Evolutionary conservation across 2,797 vertebrate species (phyloP).

Genomic region (Hippopotamyrus pictus): DNA sequence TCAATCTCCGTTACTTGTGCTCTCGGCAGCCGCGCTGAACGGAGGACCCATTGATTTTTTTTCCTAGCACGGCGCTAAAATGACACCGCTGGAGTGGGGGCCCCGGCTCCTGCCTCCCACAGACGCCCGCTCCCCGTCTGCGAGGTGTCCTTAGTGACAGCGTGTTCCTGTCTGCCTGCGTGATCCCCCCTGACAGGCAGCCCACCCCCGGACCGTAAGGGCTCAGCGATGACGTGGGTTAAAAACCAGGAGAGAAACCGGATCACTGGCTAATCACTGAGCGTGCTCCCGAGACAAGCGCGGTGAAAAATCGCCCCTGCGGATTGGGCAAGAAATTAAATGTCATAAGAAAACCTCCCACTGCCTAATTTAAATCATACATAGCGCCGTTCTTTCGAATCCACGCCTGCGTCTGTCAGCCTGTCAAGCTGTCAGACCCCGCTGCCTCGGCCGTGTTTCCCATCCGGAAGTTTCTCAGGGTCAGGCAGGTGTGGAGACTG

Average conservation of each 20-base stretch:
- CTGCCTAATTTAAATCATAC: slow-evolving; percentile 6
- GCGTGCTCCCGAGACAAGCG: not conserved
- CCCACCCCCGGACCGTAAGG: not conserved
- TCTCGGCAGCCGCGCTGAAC: not conserved
- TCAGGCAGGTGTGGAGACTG: not conserved
- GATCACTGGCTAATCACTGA: slow-evolving; percentile 1
- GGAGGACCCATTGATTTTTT: not conserved
- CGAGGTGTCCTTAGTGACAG: not conserved
- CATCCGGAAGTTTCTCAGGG: not conserved
- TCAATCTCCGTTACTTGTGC: not conserved
- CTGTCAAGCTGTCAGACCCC: not conserved
- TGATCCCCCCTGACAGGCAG: not conserved
- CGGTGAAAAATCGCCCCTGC: not conserved
- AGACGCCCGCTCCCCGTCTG: not conserved
- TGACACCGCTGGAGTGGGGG: not conserved
- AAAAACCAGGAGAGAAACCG: not conserved
- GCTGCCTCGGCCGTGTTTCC: not conserved
- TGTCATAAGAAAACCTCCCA: not conserved
- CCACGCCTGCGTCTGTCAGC: not conserved
- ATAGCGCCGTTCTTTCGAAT: not conserved
- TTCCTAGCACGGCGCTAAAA: not conserved
- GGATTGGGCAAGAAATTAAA: not conserved
- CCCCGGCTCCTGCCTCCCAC: not conserved
- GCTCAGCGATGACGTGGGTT: not conserved
- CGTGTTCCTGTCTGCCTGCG: not conserved